Percentiles rank a stretch among this genome's conserved stretches.
Conservation (phyloP, 2,797 vertebrate species). For the Lacerta agilis region DNA sequence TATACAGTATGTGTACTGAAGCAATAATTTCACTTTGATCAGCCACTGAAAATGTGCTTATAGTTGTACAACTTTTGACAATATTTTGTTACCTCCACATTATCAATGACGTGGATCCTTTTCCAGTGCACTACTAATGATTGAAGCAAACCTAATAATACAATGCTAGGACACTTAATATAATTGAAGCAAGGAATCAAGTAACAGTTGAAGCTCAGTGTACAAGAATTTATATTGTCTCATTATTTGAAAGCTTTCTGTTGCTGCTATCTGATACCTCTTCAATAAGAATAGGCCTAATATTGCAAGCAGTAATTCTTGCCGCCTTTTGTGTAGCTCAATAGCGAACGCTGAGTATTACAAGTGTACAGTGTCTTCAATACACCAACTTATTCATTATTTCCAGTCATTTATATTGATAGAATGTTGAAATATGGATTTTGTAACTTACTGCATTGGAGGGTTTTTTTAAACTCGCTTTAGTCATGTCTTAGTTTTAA, state of each 20-base stretch:
- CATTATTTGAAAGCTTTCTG: slow-evolving; percentile 55
- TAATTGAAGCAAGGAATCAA: slow-evolving; percentile 73
- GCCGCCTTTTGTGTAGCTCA: slow-evolving; percentile 54
- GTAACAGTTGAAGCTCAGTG: slow-evolving; percentile 64
- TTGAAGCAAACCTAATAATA: slow-evolving; percentile 64
- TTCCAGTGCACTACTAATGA: slow-evolving; percentile 62
- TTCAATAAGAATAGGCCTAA: slow-evolving; percentile 47
- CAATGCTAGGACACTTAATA: slow-evolving; percentile 72
- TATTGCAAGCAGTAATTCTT: slow-evolving; percentile 61
- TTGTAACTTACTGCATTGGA: not conserved
- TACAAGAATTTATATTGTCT: slow-evolving; percentile 65
- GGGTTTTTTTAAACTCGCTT: not conserved
- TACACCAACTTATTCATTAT: slow-evolving; percentile 3
- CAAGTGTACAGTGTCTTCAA: slow-evolving; percentile 25
- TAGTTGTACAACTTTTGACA: slow-evolving; percentile 16
- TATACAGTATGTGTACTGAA: slow-evolving; percentile 5
- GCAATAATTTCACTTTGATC: slow-evolving; percentile 30
- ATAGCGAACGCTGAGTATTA: slow-evolving; percentile 29
- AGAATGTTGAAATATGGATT: slow-evolving; percentile 28
- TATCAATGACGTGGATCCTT: slow-evolving; percentile 52
- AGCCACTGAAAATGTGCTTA: slow-evolving; percentile 41
- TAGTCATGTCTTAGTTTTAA: not conserved
- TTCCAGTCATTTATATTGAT: slow-evolving; percentile 14
- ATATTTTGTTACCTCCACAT: slow-evolving; percentile 46
- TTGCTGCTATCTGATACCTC: slow-evolving; percentile 56